phyloP scores from a whole-genome alignment of 2,113 vertebrate genomes.

The Silurus meridionalis region DNA sequence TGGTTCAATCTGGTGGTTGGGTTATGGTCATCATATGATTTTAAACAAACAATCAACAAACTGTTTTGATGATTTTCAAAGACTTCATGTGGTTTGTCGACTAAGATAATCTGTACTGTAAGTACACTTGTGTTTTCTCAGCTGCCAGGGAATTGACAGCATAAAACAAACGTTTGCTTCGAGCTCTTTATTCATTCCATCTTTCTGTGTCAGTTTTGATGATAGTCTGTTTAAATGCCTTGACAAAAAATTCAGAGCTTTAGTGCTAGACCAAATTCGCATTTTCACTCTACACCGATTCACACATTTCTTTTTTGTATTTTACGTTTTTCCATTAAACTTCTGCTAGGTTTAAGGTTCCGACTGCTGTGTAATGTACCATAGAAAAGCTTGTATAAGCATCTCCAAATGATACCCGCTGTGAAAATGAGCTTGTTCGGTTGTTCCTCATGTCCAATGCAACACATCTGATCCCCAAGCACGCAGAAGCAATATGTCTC shows the following conservation, averaged over 20 bases:
- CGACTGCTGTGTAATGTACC: slow-evolving; percentile 29
- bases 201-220: slow-evolving; percentile 24
- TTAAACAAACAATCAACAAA: not conserved
- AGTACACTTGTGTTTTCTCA: not conserved
- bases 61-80: not conserved
- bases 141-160: not conserved
- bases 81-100: not conserved
- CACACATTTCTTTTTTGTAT: not conserved
- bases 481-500: not conserved
- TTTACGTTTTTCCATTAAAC: slow-evolving; percentile 40
- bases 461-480: not conserved
- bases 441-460: slow-evolving; percentile 21
- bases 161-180: slow-evolving; percentile 10
- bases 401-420: slow-evolving; percentile 20
- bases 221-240: slow-evolving; percentile 8
- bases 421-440: slow-evolving; percentile 33
- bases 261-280: slow-evolving; percentile 19
- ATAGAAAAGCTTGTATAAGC: slow-evolving; percentile 26
- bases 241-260: not conserved
- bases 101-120: not conserved
- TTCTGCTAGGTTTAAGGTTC: slow-evolving; percentile 4
- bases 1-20: not conserved
- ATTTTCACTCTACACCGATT: slow-evolving; percentile 17
- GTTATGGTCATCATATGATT: slow-evolving; percentile 1
- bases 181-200: slow-evolving; percentile 17